phyloP scores from a whole-genome alignment of 2,797 vertebrate genomes.

The Oophaga sylvatica region DNA sequence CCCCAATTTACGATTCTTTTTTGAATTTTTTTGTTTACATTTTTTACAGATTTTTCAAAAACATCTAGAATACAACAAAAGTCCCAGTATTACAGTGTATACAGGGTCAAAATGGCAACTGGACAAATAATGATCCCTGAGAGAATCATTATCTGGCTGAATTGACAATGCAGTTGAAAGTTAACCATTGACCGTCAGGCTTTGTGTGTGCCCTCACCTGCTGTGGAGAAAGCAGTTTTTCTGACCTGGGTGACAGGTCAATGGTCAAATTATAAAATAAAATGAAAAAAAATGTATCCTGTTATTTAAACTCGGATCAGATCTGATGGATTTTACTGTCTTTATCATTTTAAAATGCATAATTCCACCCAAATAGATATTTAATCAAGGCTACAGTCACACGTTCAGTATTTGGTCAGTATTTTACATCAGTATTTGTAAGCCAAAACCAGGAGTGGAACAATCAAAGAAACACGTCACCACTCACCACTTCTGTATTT shows the following conservation, averaged over 20 bases:
- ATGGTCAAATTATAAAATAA: not conserved
- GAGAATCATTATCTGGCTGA: constrained; percentile 4
- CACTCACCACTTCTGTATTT: too few species aligned
- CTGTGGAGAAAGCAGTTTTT: not conserved
- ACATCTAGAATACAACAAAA: not conserved
- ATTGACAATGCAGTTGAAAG: not conserved
- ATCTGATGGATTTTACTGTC: not conserved
- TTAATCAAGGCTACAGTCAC: too few species aligned
- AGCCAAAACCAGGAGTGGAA: too few species aligned
- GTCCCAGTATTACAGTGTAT: not conserved
- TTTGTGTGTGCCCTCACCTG: not conserved
- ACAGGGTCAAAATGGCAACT: not conserved
- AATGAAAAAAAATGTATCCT: too few species aligned
- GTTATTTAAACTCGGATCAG: not conserved
- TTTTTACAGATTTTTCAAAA: not conserved
- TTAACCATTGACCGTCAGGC: constrained; percentile 11
- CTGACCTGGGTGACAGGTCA: not conserved
- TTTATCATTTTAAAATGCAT: not conserved
- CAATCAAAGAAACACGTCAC: too few species aligned
- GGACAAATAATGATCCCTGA: not conserved
- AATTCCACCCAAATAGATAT: not conserved
- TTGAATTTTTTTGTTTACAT: not conserved
- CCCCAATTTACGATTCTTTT: not conserved
- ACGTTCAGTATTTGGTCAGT: too few species aligned
- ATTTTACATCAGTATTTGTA: too few species aligned